Conservation (phyloP, 2,797 vertebrate genomes). For the Tiaroga cobitis region DNA sequence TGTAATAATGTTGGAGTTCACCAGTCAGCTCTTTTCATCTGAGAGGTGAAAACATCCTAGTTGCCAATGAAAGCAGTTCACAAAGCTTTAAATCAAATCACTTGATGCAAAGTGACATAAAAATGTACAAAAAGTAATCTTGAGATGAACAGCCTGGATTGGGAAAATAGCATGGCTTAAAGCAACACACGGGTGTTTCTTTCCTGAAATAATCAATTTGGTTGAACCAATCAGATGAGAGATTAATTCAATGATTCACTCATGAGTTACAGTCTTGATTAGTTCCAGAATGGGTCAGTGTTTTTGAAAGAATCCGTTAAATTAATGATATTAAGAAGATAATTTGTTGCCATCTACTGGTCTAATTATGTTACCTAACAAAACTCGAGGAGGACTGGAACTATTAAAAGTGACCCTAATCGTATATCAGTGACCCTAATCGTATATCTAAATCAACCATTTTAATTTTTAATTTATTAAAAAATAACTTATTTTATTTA, state of each 20-base stretch:
- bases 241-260: background rate
- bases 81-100: background rate
- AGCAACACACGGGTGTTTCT: background rate
- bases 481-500: no score
- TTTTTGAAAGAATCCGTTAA: background rate
- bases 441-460: no score
- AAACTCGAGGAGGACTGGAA: background rate
- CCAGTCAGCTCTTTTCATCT: background rate
- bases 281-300: background rate
- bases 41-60: background rate
- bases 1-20: conserved; percentile 14
- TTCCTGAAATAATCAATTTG: background rate
- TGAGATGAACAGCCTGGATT: background rate
- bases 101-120: background rate
- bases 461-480: no score
- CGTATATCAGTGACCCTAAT: background rate
- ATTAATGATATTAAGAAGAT: background rate
- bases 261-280: background rate
- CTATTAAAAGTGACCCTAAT: background rate
- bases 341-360: background rate
- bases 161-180: background rate
- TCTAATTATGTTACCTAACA: background rate
- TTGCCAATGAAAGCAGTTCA: background rate
- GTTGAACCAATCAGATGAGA: background rate
- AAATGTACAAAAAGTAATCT: background rate